Evolutionary conservation across 1,140 invertebrate genomes (phyloP).

Genomic region (Druon quercuslanigerum): DNA sequence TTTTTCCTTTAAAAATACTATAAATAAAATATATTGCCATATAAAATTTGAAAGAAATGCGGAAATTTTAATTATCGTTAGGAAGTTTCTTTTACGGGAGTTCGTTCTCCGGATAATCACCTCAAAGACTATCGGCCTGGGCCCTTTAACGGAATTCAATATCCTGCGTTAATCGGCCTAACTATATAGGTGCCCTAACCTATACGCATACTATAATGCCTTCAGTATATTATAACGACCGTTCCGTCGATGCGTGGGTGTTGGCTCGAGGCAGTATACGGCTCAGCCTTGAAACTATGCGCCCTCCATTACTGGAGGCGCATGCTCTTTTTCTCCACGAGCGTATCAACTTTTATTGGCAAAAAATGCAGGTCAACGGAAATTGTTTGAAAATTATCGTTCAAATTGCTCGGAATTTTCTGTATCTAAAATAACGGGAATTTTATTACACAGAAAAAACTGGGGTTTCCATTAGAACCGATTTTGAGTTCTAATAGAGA

Average conservation of each 20-base stretch:
- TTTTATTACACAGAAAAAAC: neutral
- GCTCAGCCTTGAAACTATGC: conserved; percentile 7
- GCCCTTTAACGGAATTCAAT: conserved; percentile 41
- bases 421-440: neutral
- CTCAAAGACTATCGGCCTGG: neutral
- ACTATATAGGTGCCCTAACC: conserved; percentile 29
- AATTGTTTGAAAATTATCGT: conserved; percentile 15
- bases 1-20: too few species aligned
- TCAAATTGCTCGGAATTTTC: neutral
- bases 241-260: conserved; percentile 22
- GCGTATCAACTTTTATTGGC: conserved; percentile 15
- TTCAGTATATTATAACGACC: conserved; percentile 19
- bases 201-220: conserved; percentile 12
- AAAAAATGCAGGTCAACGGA: conserved; percentile 10
- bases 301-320: conserved; percentile 16
- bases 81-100: conserved; percentile 19
- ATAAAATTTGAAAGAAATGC: neutral
- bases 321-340: conserved; percentile 12
- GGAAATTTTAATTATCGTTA: neutral
- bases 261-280: conserved; percentile 21
- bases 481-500: too few species aligned
- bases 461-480: too few species aligned
- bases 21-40: neutral
- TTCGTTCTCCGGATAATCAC: conserved; percentile 33
- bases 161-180: conserved; percentile 40